phyloP scores from a whole-genome alignment of 2,888 invertebrate species.

The Acleris holmiana region DNA sequence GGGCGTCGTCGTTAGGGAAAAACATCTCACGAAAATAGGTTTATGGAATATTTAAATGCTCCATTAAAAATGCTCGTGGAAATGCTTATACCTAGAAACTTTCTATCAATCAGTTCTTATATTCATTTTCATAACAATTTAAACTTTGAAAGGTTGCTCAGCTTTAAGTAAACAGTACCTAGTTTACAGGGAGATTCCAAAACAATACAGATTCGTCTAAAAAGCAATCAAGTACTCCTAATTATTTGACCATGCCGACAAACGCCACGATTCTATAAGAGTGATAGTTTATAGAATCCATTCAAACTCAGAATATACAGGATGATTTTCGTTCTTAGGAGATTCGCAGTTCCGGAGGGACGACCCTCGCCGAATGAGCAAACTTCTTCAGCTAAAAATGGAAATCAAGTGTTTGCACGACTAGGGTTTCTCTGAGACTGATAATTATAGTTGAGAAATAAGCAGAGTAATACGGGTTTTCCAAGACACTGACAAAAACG shows the following conservation, averaged over 20 bases:
- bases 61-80: neutral
- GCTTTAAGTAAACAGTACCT: no score
- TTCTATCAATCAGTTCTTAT: neutral
- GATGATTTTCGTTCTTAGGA: neutral
- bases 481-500: no score
- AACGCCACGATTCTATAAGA: no score
- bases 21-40: neutral
- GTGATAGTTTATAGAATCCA: neutral
- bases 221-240: no score
- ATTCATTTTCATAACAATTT: neutral
- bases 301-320: neutral
- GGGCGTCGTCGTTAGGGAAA: neutral
- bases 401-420: constrained; percentile 24
- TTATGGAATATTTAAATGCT: constrained; percentile 14
- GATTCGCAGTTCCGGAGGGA: constrained; percentile 3
- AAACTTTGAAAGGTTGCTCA: no score
- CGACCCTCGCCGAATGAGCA: constrained; percentile 14
- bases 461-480: no score
- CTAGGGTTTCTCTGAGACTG: neutral
- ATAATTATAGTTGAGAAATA: neutral
- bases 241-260: no score
- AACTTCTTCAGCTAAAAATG: constrained; percentile 24
- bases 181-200: no score
- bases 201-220: no score
- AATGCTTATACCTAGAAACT: constrained; percentile 15